A percentile compares a stretch with the other conserved stretches of the same genome.
phyloP scores from a whole-genome alignment of 2,113 vertebrate genomes.

The Hemiscyllium ocellatum region DNA sequence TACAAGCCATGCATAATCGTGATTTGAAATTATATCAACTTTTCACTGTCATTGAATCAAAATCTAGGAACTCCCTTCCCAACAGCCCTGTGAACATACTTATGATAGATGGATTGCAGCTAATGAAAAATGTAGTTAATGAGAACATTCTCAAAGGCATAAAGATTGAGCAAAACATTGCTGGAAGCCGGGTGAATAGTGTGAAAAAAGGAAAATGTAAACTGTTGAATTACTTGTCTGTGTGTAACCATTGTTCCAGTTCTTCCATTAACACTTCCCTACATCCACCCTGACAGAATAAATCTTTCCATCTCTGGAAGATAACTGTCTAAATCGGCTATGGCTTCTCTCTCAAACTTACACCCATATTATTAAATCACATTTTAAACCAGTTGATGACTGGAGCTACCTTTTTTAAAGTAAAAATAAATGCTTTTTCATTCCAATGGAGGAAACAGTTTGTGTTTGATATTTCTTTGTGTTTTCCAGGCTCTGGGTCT shows the following conservation, averaged over 20 bases:
- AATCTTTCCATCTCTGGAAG: background rate
- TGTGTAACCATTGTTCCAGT: background rate
- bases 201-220: too few relatives aligned
- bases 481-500: conserved; percentile 84
- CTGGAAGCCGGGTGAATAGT: too few relatives aligned
- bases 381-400: background rate
- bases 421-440: background rate
- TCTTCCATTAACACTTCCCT: background rate
- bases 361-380: background rate
- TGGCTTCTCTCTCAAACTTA: background rate
- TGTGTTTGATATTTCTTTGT: background rate
- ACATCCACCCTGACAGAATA: background rate
- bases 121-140: too few relatives aligned
- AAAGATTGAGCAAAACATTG: too few relatives aligned
- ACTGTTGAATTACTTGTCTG: too few relatives aligned
- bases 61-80: too few relatives aligned
- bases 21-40: too few relatives aligned
- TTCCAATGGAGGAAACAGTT: background rate
- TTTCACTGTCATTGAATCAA: too few relatives aligned
- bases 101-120: too few relatives aligned
- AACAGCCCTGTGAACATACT: too few relatives aligned
- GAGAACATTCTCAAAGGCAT: too few relatives aligned
- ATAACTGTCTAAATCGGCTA: background rate
- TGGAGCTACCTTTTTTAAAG: background rate
- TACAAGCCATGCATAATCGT: too few relatives aligned